These are phyloP conservation scores for Caenorhabditis brenneri DNA, from an alignment of 1,140 invertebrate species.

Conservation along the genomic window DNA sequence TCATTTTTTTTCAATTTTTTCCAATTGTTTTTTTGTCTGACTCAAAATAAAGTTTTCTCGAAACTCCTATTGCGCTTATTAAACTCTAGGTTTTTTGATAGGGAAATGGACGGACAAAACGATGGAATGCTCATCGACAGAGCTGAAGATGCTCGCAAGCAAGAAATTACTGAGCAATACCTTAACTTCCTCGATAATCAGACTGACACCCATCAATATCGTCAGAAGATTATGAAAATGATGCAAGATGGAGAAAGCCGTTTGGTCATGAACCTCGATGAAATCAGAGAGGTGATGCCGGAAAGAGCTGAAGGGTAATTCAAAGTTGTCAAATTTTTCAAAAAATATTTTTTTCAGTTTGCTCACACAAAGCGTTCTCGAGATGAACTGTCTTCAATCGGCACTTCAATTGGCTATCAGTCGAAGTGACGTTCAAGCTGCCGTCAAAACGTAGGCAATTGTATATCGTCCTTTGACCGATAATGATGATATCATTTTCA, in stretches of 20 bases:
- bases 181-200: constrained; percentile 70
- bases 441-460: constrained; percentile 74
- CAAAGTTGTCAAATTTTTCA: not conserved
- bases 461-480: not conserved
- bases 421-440: constrained; percentile 82
- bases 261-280: constrained; percentile 90
- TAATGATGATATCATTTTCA: constrained; percentile 68
- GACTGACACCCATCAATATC: constrained; percentile 61
- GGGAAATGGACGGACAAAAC: constrained; percentile 2
- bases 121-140: constrained; percentile 51
- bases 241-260: constrained; percentile 81
- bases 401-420: constrained; percentile 88
- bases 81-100: too few species aligned
- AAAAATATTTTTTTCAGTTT: constrained; percentile 75
- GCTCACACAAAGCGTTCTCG: constrained; percentile 89
- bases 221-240: constrained; percentile 76
- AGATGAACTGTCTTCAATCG: constrained; percentile 86
- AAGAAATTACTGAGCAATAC: constrained; percentile 65
- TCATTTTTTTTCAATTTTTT: not conserved
- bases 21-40: too few species aligned
- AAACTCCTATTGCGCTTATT: not conserved
- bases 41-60: not conserved
- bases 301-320: constrained; percentile 48
- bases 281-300: constrained; percentile 77
- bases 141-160: constrained; percentile 62